phyloP scores from a whole-genome alignment of 1,140 invertebrate species.

The Drosophila nigromelanica region DNA sequence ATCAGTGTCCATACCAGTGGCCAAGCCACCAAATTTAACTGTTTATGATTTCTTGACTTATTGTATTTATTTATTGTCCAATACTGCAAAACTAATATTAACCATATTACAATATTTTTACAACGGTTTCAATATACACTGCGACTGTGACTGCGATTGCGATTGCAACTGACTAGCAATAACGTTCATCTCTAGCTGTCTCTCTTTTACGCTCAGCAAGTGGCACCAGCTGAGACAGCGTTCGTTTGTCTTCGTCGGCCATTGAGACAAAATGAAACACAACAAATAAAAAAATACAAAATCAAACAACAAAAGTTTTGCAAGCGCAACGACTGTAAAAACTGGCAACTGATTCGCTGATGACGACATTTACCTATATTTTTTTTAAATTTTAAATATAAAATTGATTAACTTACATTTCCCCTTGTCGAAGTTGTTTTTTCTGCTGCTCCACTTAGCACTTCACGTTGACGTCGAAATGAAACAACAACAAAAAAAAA shows the following conservation, averaged over 20 bases:
- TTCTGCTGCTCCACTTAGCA: constrained; percentile 34
- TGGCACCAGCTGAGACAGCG: constrained; percentile 38
- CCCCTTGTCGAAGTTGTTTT: constrained; percentile 11
- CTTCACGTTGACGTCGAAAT: constrained; percentile 13
- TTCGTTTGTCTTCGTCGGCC: constrained; percentile 36
- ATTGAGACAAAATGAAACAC: constrained; percentile 42
- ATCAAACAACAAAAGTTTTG: constrained; percentile 71
- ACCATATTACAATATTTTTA: neutral
- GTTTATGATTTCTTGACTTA: neutral
- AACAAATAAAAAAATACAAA: constrained; percentile 57
- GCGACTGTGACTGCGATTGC: constrained; percentile 4
- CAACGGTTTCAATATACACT: neutral
- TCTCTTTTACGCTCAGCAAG: constrained; percentile 24
- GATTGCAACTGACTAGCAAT: neutral
- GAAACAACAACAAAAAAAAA: constrained; percentile 28
- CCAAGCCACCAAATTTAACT: neutral
- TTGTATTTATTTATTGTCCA: neutral
- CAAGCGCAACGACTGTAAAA: constrained; percentile 49
- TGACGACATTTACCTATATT: constrained; percentile 64
- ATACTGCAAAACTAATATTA: neutral
- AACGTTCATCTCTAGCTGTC: constrained; percentile 28
- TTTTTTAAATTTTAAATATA: constrained; percentile 29
- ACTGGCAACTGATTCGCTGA: constrained; percentile 36
- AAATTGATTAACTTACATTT: constrained; percentile 50
- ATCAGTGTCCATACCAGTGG: neutral